These are phyloP conservation scores for Aporophyla nigra DNA, from an alignment of 2,888 invertebrate species.

Conservation along the genomic window DNA sequence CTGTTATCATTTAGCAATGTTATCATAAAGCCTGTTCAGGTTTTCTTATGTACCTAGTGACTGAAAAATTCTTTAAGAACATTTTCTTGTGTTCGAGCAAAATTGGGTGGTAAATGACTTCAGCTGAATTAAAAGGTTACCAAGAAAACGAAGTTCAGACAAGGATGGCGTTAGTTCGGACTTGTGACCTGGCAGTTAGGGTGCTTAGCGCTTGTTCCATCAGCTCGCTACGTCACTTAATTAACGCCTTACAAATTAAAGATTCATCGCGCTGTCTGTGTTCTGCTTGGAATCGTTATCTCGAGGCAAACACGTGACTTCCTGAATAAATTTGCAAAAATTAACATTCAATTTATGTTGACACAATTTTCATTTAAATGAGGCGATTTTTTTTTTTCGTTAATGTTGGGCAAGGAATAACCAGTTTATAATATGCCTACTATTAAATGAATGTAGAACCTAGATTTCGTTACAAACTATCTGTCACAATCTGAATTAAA, in stretches of 20 bases:
- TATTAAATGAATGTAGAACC: not conserved
- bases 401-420: not conserved
- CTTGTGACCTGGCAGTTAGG: conserved; percentile 47
- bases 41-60: not conserved
- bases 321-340: conserved; percentile 10
- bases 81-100: not conserved
- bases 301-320: not conserved
- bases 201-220: conserved; percentile 50
- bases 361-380: not conserved
- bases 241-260: conserved; percentile 31
- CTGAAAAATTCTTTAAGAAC: not conserved
- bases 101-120: conserved; percentile 12
- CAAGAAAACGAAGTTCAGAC: conserved; percentile 11
- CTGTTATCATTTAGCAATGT: not conserved
- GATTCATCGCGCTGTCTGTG: conserved; percentile 25
- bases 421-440: not conserved
- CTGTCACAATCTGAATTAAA: too few species aligned
- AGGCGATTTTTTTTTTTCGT: not conserved
- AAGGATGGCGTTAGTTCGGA: conserved; percentile 8
- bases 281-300: conserved; percentile 3
- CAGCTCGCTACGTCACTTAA: conserved; percentile 27
- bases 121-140: not conserved
- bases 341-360: not conserved
- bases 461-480: too few species aligned
- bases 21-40: too few species aligned